Base-by-base conservation (phyloP, 2,797 vertebrate species). In the Capromys pilorides region DNA sequence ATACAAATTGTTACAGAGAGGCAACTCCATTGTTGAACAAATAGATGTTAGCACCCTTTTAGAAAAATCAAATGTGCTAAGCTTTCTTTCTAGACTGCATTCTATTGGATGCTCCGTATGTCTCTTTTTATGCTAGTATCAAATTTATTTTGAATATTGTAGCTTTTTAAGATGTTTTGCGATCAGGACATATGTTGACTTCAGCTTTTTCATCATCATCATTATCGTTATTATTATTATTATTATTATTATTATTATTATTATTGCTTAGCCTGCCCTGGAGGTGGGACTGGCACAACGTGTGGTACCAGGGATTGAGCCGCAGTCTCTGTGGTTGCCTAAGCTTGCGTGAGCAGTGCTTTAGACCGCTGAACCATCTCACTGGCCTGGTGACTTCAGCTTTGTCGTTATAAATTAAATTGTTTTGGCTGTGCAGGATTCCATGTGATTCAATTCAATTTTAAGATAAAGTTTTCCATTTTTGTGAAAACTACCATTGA, bases 1-100 rank as follows among this genome's bases (percentile, higher is more conserved):
- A 57, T 57, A 57, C 54, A 57, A 57, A 57, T 57, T 57, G 97
- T 89, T 97, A 97, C 95, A 96, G 12, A 75, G 91, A 73, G 97
- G 97, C 97, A 97, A 91, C 93, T 87, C 36, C 84, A 83, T 31
- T 94, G 66, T 80, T 77, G 96, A 96, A 95, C 77, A 96, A 82
- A 92, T 80, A 97, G 95, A 97, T 96, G 90, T 59, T 94, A 90
- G 39, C 36, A 64, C 2, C 18, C 36, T 93, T 73, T 12, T 95
- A 67, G 36, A 90, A 82, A 67, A 67, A 59, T 26, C 45, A n/a
- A 64, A 71, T 59, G 33, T 54, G 26, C 45, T 51, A 89, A 62
- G 9, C 11, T 91, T 88, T 94, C 18, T 95, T 94, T 90, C 36
- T 95, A 57, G 18, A 18, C 18, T 90, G 57, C 93, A 2, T 83